phyloP scores from a whole-genome alignment of 2,888 invertebrate genomes.

The Trachelus tabidus region DNA sequence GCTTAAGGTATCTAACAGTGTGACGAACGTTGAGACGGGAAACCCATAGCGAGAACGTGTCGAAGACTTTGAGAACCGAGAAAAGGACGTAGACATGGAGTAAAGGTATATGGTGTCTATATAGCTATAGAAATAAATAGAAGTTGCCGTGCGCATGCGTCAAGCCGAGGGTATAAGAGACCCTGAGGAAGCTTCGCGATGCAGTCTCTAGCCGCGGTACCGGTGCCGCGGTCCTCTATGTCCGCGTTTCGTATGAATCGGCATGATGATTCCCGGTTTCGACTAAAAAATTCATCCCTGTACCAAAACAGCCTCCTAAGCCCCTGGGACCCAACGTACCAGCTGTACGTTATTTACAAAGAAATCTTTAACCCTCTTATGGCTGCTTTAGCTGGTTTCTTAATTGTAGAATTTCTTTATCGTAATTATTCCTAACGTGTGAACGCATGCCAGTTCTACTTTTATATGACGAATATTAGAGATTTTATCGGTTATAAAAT shows the following conservation, averaged over 20 bases:
- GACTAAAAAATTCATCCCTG: neutral
- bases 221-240: conserved; percentile 2
- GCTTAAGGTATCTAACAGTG: neutral
- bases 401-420: neutral
- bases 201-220: conserved; percentile 6
- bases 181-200: neutral
- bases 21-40: neutral
- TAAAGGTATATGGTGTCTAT: neutral
- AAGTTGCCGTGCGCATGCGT: neutral
- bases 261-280: conserved; percentile 4
- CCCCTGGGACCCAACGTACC: conserved; percentile 4
- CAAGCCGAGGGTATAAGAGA: conserved; percentile 4
- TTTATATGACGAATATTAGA: neutral
- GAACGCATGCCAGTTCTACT: neutral
- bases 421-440: neutral
- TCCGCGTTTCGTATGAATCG: neutral
- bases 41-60: neutral
- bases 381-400: neutral
- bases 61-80: neutral
- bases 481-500: neutral
- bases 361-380: neutral
- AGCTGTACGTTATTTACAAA: neutral
- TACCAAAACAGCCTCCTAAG: neutral
- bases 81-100: neutral
- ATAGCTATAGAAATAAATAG: neutral